These are phyloP conservation scores for Apteryx owenii DNA, from an alignment of 2,113 vertebrate species.

Conservation along the genomic window DNA sequence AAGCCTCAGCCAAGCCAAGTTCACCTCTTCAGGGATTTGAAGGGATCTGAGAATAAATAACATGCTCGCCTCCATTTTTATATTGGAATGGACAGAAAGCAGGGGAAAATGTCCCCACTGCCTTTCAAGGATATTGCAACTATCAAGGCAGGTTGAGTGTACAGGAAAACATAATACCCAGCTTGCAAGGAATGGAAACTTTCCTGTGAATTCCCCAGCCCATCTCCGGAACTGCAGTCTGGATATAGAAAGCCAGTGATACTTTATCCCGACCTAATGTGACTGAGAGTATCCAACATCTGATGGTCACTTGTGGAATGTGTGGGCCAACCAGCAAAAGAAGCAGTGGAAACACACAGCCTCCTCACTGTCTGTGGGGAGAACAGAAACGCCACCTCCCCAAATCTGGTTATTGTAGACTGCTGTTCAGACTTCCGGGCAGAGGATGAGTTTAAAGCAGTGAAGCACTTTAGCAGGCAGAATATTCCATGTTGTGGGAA, in stretches of 20 bases:
- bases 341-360: not conserved
- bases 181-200: not conserved
- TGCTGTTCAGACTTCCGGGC: not conserved
- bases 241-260: not conserved
- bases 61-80: not conserved
- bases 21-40: not conserved
- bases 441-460: not conserved
- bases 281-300: not conserved
- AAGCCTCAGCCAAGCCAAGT: not conserved
- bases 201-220: not conserved
- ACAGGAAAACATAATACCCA: not conserved
- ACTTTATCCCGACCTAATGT: not conserved
- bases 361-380: not conserved
- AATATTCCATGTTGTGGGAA: not conserved
- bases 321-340: not conserved
- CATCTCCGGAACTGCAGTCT: not conserved
- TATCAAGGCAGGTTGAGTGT: not conserved
- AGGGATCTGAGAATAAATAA: not conserved
- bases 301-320: not conserved
- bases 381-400: not conserved
- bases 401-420: not conserved
- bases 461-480: not conserved
- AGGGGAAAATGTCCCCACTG: not conserved
- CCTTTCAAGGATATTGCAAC: not conserved
- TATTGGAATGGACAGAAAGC: not conserved